Evolutionary conservation across 2,888 invertebrate genomes (phyloP).

Genomic region (Dasypogon diadema): DNA sequence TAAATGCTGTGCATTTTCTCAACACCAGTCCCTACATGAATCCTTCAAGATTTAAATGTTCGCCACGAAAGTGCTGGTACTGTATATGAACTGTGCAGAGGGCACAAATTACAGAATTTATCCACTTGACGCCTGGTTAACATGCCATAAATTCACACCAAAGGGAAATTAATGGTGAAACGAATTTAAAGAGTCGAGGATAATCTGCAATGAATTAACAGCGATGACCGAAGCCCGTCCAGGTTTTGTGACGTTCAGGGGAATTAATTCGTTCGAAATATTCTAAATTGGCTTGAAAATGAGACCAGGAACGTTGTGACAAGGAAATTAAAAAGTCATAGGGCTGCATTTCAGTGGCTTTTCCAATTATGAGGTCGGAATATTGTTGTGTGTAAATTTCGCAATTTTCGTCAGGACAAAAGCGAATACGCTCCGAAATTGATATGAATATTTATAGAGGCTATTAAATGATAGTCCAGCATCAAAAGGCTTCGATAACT

Average conservation of each 20-base stretch:
- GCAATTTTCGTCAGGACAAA: constrained; percentile 10
- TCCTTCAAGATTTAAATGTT: constrained; percentile 40
- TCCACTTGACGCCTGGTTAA: constrained; percentile 2
- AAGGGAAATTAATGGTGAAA: not conserved
- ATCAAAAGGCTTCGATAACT: not conserved
- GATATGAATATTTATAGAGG: constrained; percentile 17
- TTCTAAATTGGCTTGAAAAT: not conserved
- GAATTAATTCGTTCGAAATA: not conserved
- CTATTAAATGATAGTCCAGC: not conserved
- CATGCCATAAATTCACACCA: constrained; percentile 3
- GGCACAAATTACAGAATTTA: constrained; percentile 26
- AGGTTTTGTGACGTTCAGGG: not conserved
- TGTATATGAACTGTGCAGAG: not conserved
- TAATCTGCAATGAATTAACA: no score
- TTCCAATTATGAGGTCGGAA: not conserved
- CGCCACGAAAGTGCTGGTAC: constrained; percentile 1
- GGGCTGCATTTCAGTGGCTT: not conserved
- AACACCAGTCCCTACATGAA: not conserved
- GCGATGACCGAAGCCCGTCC: not conserved
- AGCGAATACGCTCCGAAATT: constrained; percentile 13
- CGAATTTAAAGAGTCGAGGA: not conserved
- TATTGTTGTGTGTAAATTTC: not conserved
- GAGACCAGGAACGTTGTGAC: not conserved
- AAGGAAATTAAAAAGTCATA: not conserved
- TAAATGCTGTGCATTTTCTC: constrained; percentile 41